These are phyloP conservation scores for Danio jaintianensis DNA, from an alignment of 2,797 vertebrate genomes.

Conservation along the genomic window DNA sequence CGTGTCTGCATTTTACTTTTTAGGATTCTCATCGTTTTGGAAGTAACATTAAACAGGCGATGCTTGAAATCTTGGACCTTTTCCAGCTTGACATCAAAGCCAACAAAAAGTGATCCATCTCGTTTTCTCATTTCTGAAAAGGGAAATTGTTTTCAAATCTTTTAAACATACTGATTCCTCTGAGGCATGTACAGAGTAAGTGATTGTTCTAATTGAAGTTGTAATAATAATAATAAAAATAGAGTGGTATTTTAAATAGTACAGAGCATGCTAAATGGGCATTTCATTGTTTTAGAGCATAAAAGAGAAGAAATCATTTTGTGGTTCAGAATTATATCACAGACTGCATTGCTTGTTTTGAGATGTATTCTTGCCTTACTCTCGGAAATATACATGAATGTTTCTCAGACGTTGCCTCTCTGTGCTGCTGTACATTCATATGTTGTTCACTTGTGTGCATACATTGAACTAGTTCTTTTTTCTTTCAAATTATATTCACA, in stretches of 20 bases:
- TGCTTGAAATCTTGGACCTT: conserved; percentile 87
- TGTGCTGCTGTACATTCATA: conserved; percentile 45
- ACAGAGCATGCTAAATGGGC: neutral
- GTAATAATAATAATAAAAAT: conserved; percentile 54
- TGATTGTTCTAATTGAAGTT: conserved; percentile 71
- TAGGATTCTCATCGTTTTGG: conserved; percentile 97
- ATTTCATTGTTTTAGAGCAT: conserved; percentile 39
- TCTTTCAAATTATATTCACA: conserved; percentile 56
- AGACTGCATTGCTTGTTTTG: conserved; percentile 44
- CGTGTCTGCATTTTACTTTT: neutral
- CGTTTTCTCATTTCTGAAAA: conserved; percentile 30
- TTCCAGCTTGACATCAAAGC: conserved; percentile 78
- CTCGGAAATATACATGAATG: conserved; percentile 62
- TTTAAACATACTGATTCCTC: conserved; percentile 60
- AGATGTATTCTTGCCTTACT: conserved; percentile 81
- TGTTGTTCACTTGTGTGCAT: conserved; percentile 60
- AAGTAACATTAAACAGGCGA: conserved; percentile 82
- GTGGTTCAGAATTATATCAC: neutral
- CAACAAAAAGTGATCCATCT: conserved; percentile 70
- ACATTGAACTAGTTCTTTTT: conserved; percentile 37
- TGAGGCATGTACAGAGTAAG: conserved; percentile 72
- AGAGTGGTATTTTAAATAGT: conserved; percentile 45
- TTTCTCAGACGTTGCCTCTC: conserved; percentile 32
- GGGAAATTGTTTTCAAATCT: conserved; percentile 49
- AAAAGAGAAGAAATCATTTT: conserved; percentile 65